Evolutionary conservation across 2,113 vertebrate genomes (phyloP).

Genomic region (Perca flavescens): DNA sequence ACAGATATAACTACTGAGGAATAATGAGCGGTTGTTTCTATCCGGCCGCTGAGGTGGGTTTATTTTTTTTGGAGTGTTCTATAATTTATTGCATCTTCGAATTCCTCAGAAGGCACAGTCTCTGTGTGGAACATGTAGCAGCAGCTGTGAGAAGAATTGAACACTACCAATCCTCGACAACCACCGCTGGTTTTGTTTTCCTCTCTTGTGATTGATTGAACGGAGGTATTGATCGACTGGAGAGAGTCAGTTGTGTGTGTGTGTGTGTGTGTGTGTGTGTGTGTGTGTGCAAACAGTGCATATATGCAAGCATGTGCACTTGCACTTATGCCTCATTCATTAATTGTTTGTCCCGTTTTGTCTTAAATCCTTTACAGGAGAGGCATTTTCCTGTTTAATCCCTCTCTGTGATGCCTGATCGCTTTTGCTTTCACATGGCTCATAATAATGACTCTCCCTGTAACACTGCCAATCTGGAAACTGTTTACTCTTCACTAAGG

Average conservation of each 20-base stretch:
- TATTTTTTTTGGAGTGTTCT: background rate
- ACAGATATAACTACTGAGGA: background rate
- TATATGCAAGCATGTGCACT: background rate
- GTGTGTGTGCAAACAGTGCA: background rate
- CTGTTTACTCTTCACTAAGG: slow-evolving; percentile 9
- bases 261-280: background rate
- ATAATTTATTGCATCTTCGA: background rate
- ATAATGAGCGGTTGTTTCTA: background rate
- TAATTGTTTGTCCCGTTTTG: slow-evolving; percentile 33
- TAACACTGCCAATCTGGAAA: background rate
- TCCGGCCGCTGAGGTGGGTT: background rate
- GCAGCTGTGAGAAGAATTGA: background rate
- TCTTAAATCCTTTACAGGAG: slow-evolving; percentile 24
- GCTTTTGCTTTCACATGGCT: slow-evolving; percentile 37
- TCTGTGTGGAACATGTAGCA: background rate
- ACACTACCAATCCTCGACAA: background rate
- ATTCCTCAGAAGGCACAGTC: background rate
- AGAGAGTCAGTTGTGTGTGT: background rate
- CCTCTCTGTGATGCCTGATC: slow-evolving; percentile 32
- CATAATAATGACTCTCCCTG: slow-evolving; percentile 29
- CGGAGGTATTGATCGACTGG: slow-evolving; percentile 8
- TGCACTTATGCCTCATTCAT: slow-evolving; percentile 32
- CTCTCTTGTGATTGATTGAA: slow-evolving; percentile 15
- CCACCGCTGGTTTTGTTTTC: slow-evolving; percentile 14
- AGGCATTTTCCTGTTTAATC: slow-evolving; percentile 43